Evolutionary conservation across 1,140 invertebrate genomes (phyloP).

Genomic region (Cydia splendana): DNA sequence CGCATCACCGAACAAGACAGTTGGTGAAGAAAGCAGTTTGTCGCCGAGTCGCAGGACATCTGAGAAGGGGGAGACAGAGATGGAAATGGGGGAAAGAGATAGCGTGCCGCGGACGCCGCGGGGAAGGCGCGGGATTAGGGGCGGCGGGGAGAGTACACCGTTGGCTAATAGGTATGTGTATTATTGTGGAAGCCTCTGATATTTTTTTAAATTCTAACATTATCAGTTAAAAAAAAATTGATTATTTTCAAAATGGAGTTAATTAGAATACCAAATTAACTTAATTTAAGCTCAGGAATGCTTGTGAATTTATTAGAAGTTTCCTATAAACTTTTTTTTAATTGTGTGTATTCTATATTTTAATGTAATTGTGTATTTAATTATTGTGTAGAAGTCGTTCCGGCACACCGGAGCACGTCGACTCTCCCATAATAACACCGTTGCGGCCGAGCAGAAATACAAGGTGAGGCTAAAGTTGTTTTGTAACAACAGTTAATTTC

Average conservation of each 20-base stretch:
- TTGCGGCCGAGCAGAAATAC: conserved; percentile 43
- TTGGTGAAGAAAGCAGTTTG: neutral
- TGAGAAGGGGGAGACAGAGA: conserved; percentile 32
- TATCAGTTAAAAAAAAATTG: too few species aligned
- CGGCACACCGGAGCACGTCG: conserved; percentile 52
- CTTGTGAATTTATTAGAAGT: too few species aligned
- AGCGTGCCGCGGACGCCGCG: conserved; percentile 53
- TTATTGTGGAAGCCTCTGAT: neutral
- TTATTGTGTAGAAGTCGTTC: conserved; percentile 43
- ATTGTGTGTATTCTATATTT: too few species aligned
- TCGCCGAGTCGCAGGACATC: neutral
- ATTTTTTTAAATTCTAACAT: too few species aligned
- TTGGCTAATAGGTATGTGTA: conserved; percentile 49
- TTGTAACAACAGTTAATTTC: neutral
- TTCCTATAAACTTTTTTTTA: too few species aligned
- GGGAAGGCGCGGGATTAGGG: conserved; percentile 54
- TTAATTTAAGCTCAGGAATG: too few species aligned
- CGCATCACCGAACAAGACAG: neutral
- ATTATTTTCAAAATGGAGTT: too few species aligned
- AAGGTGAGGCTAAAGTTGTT: conserved; percentile 43
- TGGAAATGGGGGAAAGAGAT: conserved; percentile 36
- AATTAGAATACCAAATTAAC: too few species aligned
- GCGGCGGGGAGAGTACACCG: conserved; percentile 47
- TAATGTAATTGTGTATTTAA: conserved; percentile 10
- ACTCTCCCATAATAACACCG: conserved; percentile 51